A percentile compares a stretch with the other conserved stretches of the same genome.
Evolutionary conservation across 2,888 invertebrate genomes (phyloP).

Genomic region (Pedicia rivosa): DNA sequence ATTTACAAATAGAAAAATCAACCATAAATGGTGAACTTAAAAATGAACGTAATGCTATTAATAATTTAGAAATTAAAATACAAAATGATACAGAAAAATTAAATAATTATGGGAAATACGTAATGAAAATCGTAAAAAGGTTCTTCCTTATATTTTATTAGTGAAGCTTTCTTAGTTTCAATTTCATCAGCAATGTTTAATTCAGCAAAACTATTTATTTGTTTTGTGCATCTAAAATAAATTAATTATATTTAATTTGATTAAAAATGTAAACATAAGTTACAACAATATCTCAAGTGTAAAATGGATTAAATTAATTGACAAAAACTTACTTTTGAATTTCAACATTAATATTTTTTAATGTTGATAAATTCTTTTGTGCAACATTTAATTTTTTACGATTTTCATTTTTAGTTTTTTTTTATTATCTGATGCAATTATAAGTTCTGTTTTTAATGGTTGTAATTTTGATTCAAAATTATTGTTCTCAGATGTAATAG

Average conservation of each 20-base stretch:
- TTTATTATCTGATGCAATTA: constrained; percentile 17
- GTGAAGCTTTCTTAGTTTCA: constrained; percentile 33
- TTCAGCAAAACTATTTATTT: constrained; percentile 38
- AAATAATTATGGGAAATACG: no score
- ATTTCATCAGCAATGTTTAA: constrained; percentile 38
- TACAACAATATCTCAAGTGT: no score
- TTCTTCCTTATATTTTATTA: constrained; percentile 32
- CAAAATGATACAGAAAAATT: no score
- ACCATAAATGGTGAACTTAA: constrained; percentile 33
- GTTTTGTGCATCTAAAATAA: no score
- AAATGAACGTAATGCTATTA: constrained; percentile 31
- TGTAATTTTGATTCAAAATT: constrained; percentile 27
- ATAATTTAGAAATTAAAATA: constrained; percentile 34
- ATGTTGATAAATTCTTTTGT: constrained; percentile 18
- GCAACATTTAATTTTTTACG: constrained; percentile 17
- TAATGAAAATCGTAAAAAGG: no score
- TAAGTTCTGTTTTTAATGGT: constrained; percentile 19
- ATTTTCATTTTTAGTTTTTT: constrained; percentile 14
- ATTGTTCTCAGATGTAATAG: constrained; percentile 27
- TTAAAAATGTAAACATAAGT: no score
- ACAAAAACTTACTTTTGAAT: constrained; percentile 30
- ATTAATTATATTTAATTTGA: no score
- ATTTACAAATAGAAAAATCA: constrained; percentile 36
- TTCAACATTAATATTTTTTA: constrained; percentile 22
- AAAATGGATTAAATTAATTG: no score